These are phyloP conservation scores for Bufo bufo DNA, from an alignment of 2,113 vertebrate genomes.

Conservation along the genomic window DNA sequence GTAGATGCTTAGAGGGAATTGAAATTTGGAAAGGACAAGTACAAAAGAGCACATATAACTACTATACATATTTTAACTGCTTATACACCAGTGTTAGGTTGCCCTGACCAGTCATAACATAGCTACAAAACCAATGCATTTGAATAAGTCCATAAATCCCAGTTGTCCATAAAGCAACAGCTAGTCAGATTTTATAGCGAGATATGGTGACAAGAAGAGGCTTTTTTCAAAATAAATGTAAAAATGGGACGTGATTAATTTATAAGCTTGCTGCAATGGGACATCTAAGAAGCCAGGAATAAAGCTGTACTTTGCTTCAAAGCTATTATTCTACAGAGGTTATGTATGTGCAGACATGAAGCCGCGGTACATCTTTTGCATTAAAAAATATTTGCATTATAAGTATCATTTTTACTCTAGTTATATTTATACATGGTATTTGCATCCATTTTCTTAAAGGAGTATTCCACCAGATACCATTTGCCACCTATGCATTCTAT, in stretches of 20 bases:
- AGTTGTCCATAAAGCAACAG: too few relatives aligned
- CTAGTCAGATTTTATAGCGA: background rate
- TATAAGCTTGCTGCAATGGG: slow-evolving; percentile 30
- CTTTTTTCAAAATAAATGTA: slow-evolving; percentile 15
- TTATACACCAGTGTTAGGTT: background rate
- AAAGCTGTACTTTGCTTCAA: slow-evolving; percentile 11
- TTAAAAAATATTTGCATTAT: background rate
- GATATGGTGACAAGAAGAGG: slow-evolving; percentile 4
- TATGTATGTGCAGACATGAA: background rate
- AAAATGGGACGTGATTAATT: slow-evolving; percentile 21
- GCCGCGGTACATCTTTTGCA: background rate
- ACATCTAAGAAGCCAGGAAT: background rate
- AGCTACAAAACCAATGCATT: slow-evolving; percentile 1
- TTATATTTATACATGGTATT: too few relatives aligned
- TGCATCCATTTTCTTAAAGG: too few relatives aligned
- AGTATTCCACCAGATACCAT: too few relatives aligned
- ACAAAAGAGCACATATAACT: background rate
- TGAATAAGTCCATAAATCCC: background rate
- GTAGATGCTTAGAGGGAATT: background rate
- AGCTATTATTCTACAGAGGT: background rate
- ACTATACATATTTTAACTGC: background rate
- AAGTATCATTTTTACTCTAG: background rate
- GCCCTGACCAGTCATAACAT: background rate
- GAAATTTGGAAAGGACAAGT: background rate
- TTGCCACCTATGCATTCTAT: too few relatives aligned